phyloP scores from a whole-genome alignment of 2,113 vertebrate species.

The Pyrgilauda ruficollis region DNA sequence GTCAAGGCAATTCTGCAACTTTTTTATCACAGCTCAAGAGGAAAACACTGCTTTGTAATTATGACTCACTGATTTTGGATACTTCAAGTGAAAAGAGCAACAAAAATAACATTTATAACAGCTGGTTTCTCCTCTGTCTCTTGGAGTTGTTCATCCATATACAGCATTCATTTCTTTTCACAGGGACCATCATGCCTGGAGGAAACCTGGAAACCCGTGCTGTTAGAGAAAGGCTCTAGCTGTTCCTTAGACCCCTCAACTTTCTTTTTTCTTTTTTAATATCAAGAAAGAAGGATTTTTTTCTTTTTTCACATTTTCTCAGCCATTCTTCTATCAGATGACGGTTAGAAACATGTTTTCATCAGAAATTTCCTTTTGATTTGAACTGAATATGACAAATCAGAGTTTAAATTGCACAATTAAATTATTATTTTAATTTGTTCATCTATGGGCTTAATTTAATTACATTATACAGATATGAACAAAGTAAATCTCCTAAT shows the following conservation, averaged over 20 bases:
- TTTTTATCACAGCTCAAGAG: background rate
- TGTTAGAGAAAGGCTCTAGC: background rate
- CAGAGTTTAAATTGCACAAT: constrained; percentile 50
- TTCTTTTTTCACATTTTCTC: background rate
- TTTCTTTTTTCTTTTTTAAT: background rate
- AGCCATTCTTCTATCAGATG: background rate
- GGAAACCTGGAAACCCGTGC: background rate
- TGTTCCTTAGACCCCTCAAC: background rate
- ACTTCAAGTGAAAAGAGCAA: background rate
- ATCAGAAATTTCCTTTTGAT: constrained; percentile 19
- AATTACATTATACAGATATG: constrained; percentile 55
- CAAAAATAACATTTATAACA: background rate
- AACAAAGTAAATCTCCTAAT: constrained; percentile 51
- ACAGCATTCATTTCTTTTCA: background rate
- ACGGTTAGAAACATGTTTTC: background rate
- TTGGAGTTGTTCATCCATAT: background rate
- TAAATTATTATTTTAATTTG: constrained; percentile 62
- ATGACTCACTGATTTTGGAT: background rate
- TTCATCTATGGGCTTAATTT: constrained; percentile 51
- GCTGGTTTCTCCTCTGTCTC: background rate
- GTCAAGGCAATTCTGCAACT: background rate
- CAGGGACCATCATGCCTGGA: background rate
- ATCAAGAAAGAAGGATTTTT: background rate
- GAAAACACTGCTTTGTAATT: background rate
- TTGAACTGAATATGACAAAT: constrained; percentile 30